phyloP scores from a whole-genome alignment of 2,888 invertebrate species.

The Phaonia tiefii region DNA sequence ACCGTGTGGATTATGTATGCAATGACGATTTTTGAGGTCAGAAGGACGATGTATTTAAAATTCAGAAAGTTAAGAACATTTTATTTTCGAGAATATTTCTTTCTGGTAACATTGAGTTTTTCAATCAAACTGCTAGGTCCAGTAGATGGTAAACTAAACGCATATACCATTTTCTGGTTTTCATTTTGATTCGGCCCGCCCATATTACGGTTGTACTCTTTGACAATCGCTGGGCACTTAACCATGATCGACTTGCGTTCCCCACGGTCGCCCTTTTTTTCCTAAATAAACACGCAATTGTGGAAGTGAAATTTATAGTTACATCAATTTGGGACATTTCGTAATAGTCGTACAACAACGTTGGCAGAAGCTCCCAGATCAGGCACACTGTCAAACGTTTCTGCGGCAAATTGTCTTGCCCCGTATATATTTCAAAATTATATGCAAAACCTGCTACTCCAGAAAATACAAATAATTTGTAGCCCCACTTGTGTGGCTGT shows the following conservation, averaged over 20 bases:
- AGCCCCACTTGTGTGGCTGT: slow-evolving; percentile 25
- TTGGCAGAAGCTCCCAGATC: slow-evolving; percentile 27
- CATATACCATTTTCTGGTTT: neutral
- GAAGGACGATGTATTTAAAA: too few relatives aligned
- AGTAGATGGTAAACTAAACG: slow-evolving; percentile 20
- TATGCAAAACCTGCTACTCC: slow-evolving; percentile 40
- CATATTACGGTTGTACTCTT: slow-evolving; percentile 1
- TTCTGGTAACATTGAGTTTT: too few relatives aligned
- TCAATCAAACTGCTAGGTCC: slow-evolving; percentile 37
- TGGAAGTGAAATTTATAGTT: slow-evolving; percentile 29
- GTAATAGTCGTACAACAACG: slow-evolving; percentile 43
- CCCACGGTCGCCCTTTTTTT: slow-evolving; percentile 17
- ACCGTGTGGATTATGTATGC: too few relatives aligned
- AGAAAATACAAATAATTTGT: slow-evolving; percentile 46
- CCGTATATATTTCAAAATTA: slow-evolving; percentile 33
- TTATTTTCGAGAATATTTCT: too few relatives aligned
- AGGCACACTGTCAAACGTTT: slow-evolving; percentile 37
- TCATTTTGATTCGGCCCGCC: slow-evolving; percentile 29
- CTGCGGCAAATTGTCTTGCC: slow-evolving; percentile 37
- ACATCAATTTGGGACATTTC: slow-evolving; percentile 18
- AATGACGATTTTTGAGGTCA: too few relatives aligned
- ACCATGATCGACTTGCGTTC: slow-evolving; percentile 13
- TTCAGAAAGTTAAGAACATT: too few relatives aligned
- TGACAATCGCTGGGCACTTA: slow-evolving; percentile 28
- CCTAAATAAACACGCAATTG: slow-evolving; percentile 34